Conservation (phyloP, 2,797 vertebrate genomes). For the Eulemur rubriventer region DNA sequence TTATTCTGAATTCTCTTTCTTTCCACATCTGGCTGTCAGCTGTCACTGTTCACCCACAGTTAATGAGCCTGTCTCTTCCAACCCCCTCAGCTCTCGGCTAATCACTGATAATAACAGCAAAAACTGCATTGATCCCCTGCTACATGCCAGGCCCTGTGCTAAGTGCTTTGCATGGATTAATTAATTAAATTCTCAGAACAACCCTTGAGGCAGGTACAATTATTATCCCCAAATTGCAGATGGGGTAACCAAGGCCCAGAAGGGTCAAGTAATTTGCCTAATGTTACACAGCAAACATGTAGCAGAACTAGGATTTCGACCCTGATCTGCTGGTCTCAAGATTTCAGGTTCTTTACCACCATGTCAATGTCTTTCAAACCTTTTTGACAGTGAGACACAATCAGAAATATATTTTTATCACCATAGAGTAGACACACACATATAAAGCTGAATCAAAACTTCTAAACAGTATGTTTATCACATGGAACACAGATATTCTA, state of each 20-base stretch:
- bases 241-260: constrained; percentile 56
- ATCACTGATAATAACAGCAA: constrained; percentile 72
- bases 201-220: constrained; percentile 64
- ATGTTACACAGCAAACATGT: constrained; percentile 27
- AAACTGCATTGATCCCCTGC: constrained; percentile 55
- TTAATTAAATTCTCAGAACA: constrained; percentile 68
- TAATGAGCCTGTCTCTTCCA: constrained; percentile 67
- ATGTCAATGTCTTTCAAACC: not conserved
- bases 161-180: constrained; percentile 69
- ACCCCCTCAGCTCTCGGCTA: constrained; percentile 51
- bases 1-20: constrained; percentile 73
- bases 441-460: not conserved
- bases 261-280: constrained; percentile 66
- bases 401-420: constrained; percentile 23
- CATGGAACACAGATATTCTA: not conserved
- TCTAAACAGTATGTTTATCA: not conserved
- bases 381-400: constrained; percentile 23
- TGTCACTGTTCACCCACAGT: constrained; percentile 69
- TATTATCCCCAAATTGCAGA: constrained; percentile 70
- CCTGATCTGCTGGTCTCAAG: not conserved
- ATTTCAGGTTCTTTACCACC: not conserved
- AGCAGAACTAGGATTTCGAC: constrained; percentile 25
- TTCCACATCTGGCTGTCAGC: constrained; percentile 74
- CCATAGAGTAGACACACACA: not conserved
- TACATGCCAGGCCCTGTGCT: constrained; percentile 35